Conservation (phyloP, 2,888 invertebrate genomes). For the Ectemnius lituratus region DNA sequence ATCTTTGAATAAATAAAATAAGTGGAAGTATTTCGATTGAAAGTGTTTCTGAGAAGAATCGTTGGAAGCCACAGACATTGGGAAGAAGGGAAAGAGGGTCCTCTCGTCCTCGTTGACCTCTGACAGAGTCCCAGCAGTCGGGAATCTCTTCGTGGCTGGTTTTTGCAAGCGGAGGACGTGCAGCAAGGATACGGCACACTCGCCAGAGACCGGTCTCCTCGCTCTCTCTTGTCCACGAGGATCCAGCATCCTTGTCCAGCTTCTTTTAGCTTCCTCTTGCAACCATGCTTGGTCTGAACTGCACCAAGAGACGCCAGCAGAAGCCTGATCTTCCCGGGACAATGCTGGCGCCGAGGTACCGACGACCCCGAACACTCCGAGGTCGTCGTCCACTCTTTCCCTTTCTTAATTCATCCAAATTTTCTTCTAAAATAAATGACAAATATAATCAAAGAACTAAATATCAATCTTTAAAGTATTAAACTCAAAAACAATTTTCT, state of each 20-base stretch:
- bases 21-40: not conserved
- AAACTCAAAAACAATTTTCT: too few relatives aligned
- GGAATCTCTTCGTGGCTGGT: slow-evolving; percentile 45
- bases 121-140: slow-evolving; percentile 49
- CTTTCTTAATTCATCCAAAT: too few relatives aligned
- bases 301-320: slow-evolving; percentile 30
- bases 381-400: slow-evolving; percentile 44
- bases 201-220: slow-evolving; percentile 52
- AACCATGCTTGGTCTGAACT: not conserved
- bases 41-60: not conserved
- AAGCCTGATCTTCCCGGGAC: slow-evolving; percentile 50
- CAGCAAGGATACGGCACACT: slow-evolving; percentile 50
- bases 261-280: slow-evolving; percentile 12
- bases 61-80: slow-evolving; percentile 48
- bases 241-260: slow-evolving; percentile 29
- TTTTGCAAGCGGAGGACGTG: slow-evolving; percentile 45
- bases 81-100: slow-evolving; percentile 44
- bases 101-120: slow-evolving; percentile 58
- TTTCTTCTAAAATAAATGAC: too few relatives aligned
- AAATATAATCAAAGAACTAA: too few relatives aligned
- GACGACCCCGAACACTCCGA: slow-evolving; percentile 43
- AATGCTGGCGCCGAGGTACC: slow-evolving; percentile 57
- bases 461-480: too few relatives aligned
- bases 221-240: slow-evolving; percentile 50
- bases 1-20: too few relatives aligned